Percentiles rank a stretch among this genome's conserved stretches.
These are phyloP conservation scores for Gambelia wislizenii DNA, from an alignment of 2,797 vertebrate genomes.

Conservation along the genomic window DNA sequence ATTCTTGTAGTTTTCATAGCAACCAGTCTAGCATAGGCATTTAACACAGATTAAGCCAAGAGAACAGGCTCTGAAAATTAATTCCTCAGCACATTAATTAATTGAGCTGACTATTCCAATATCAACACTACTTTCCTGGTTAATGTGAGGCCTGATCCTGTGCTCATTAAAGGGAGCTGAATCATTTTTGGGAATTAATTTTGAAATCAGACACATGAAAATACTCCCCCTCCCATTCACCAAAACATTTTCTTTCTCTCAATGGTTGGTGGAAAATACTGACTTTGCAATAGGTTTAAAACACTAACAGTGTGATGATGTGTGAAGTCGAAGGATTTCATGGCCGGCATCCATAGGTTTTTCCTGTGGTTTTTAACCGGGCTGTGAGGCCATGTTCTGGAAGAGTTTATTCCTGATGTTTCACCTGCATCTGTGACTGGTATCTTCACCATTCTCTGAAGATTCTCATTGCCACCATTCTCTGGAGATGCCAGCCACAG, in stretches of 20 bases:
- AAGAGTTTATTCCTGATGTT: too few relatives aligned
- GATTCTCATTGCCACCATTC: too few relatives aligned
- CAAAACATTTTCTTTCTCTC: slow-evolving; percentile 3
- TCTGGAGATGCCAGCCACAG: too few relatives aligned
- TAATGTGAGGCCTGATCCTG: neutral
- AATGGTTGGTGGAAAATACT: slow-evolving; percentile 23
- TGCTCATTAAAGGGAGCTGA: slow-evolving; percentile 11
- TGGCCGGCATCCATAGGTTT: too few relatives aligned
- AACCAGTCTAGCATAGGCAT: slow-evolving; percentile 48
- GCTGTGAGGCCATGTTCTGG: too few relatives aligned
- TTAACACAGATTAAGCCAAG: slow-evolving; percentile 72
- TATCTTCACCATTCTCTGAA: too few relatives aligned
- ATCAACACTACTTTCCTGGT: slow-evolving; percentile 16
- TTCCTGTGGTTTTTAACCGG: too few relatives aligned
- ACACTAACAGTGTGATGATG: neutral
- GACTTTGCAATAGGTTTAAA: slow-evolving; percentile 2
- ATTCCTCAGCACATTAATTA: slow-evolving; percentile 61
- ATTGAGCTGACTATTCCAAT: slow-evolving; percentile 58
- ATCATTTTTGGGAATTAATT: neutral
- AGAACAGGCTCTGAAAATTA: slow-evolving; percentile 63
- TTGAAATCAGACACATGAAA: neutral
- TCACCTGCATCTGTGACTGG: too few relatives aligned
- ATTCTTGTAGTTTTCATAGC: slow-evolving; percentile 64
- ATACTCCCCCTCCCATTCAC: neutral
- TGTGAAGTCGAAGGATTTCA: too few relatives aligned